Conservation (phyloP, 2,888 invertebrate genomes). For the Eurois occulta region DNA sequence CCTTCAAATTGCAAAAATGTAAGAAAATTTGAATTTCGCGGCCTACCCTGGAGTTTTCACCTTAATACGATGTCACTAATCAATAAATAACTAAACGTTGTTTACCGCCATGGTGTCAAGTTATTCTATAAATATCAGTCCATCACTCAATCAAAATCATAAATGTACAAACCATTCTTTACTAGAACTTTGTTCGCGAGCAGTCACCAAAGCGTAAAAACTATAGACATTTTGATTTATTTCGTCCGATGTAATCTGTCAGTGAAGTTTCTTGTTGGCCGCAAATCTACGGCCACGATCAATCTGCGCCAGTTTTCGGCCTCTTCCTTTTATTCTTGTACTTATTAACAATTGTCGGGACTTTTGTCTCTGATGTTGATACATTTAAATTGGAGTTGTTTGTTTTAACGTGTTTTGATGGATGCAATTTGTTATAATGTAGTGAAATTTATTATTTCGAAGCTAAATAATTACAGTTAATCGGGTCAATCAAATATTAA, state of each 20-base stretch:
- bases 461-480: not conserved
- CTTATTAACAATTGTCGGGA: constrained; percentile 73
- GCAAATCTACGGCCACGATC: constrained; percentile 73
- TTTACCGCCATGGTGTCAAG: not conserved
- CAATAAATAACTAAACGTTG: not conserved
- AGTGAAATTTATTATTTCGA: not conserved
- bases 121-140: constrained; percentile 26
- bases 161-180: constrained; percentile 50
- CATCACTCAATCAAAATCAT: constrained; percentile 44
- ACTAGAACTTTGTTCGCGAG: constrained; percentile 52
- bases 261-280: constrained; percentile 75
- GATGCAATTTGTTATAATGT: not conserved
- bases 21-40: too few species aligned
- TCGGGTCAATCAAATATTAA: not conserved
- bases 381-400: constrained; percentile 46
- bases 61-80: too few species aligned
- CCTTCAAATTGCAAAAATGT: too few species aligned
- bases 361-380: constrained; percentile 56
- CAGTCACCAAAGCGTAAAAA: constrained; percentile 63
- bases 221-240: constrained; percentile 66
- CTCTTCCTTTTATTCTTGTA: constrained; percentile 71
- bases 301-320: constrained; percentile 72
- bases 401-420: constrained; percentile 28
- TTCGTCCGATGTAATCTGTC: constrained; percentile 73
- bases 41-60: too few species aligned